A percentile compares a stretch with the other conserved stretches of the same genome.
These are phyloP conservation scores for Sanderia malayensis DNA, from an alignment of 30 jellyfish, hydroid and myxozoan genomes.

Conservation along the genomic window DNA sequence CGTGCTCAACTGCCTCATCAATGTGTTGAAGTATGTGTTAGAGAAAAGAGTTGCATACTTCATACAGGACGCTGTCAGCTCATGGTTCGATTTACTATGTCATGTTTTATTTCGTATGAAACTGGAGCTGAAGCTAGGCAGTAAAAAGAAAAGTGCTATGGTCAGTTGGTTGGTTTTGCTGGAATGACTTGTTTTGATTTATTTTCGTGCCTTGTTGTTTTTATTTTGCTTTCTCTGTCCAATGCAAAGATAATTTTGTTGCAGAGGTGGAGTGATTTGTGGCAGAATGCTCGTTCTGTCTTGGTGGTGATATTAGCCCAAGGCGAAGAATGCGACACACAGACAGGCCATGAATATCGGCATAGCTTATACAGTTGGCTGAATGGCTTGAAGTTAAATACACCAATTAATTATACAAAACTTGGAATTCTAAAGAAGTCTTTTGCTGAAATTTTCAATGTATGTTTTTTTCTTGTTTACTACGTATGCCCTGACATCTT, in stretches of 20 bases:
- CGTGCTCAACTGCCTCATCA: slow-evolving; percentile 20
- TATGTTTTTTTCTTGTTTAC: background rate
- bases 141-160: background rate
- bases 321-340: background rate
- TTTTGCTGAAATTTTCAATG: slow-evolving; percentile 13
- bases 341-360: no score
- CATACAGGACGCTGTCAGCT: slow-evolving; percentile 1
- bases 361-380: background rate
- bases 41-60: slow-evolving; percentile 6
- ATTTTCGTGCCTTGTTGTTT: no score
- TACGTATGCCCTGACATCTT: no score
- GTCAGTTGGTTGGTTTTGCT: no score
- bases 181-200: no score
- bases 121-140: no score
- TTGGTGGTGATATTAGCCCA: slow-evolving; percentile 21
- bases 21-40: slow-evolving; percentile 24
- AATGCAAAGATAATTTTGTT: no score
- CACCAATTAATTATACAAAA: background rate
- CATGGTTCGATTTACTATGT: slow-evolving; percentile 21
- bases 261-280: slow-evolving; percentile 33
- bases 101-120: slow-evolving; percentile 22
- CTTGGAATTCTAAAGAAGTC: background rate
- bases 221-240: no score
- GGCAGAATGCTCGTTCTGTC: slow-evolving; percentile 21
- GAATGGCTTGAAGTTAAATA: background rate